phyloP scores from a whole-genome alignment of 2,888 invertebrate genomes.

The Perithous albicinctus region DNA sequence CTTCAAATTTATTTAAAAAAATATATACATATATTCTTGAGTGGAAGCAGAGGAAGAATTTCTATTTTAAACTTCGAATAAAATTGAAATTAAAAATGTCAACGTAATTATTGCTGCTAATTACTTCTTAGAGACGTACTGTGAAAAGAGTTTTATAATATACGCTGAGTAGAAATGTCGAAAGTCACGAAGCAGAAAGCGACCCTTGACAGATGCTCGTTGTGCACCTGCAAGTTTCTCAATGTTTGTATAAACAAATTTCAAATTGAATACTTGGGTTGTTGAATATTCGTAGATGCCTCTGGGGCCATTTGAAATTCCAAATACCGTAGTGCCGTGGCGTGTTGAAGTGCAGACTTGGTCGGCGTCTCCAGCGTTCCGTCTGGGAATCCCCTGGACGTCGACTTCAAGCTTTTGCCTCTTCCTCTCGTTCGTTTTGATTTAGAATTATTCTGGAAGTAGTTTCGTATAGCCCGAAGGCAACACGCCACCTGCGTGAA shows the following conservation, averaged over 20 bases:
- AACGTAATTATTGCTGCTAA: neutral
- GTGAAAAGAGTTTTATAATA: neutral
- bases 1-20: no score
- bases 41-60: neutral
- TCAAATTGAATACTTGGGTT: constrained; percentile 36
- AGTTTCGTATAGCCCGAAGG: neutral
- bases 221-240: constrained; percentile 32
- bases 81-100: constrained; percentile 20
- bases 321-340: constrained; percentile 41
- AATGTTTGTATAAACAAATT: constrained; percentile 35
- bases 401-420: constrained; percentile 8
- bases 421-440: constrained; percentile 16
- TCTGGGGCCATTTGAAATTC: constrained; percentile 68
- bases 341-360: constrained; percentile 6
- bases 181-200: no score
- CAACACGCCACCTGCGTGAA: neutral
- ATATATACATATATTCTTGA: no score
- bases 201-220: constrained; percentile 14
- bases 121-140: neutral
- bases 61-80: neutral
- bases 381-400: constrained; percentile 11
- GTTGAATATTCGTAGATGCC: constrained; percentile 64
- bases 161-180: neutral
- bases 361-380: neutral
- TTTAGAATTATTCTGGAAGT: constrained; percentile 36